These are phyloP conservation scores for Pluvialis apricaria DNA, from an alignment of 2,113 vertebrate species.

Conservation along the genomic window DNA sequence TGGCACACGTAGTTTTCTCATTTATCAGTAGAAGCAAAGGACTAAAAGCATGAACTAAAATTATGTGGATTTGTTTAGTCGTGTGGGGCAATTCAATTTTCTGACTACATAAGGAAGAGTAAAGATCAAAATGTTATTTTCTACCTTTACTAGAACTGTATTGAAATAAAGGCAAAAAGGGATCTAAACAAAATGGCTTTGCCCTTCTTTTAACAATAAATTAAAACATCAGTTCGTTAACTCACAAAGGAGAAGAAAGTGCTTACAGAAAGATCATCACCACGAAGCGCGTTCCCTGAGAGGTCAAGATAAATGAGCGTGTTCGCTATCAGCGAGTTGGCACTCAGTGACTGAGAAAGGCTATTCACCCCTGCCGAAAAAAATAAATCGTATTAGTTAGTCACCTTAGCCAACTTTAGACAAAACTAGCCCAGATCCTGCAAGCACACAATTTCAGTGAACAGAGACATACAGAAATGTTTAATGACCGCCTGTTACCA, in stretches of 20 bases:
- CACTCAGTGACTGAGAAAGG: constrained; percentile 88
- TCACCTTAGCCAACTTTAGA: background rate
- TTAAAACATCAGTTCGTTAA: background rate
- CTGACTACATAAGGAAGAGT: background rate
- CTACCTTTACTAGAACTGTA: background rate
- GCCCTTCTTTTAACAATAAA: background rate
- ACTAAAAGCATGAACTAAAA: background rate
- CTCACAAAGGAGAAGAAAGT: background rate
- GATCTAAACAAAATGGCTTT: background rate
- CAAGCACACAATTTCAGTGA: background rate
- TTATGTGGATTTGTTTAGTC: background rate
- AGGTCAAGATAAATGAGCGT: constrained; percentile 87
- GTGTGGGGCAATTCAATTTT: background rate
- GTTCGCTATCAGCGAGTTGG: constrained; percentile 76
- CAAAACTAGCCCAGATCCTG: background rate
- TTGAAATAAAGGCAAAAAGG: background rate
- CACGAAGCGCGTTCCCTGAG: constrained; percentile 87
- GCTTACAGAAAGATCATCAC: constrained; percentile 90
- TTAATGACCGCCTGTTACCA: background rate
- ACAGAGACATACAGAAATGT: background rate
- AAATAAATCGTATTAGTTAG: background rate
- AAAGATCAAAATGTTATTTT: background rate
- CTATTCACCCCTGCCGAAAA: constrained; percentile 85
- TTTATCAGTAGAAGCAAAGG: background rate
- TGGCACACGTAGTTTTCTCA: background rate